Base-by-base conservation (phyloP, 2,888 invertebrate species). In the Leptopterna dolabrata region DNA sequence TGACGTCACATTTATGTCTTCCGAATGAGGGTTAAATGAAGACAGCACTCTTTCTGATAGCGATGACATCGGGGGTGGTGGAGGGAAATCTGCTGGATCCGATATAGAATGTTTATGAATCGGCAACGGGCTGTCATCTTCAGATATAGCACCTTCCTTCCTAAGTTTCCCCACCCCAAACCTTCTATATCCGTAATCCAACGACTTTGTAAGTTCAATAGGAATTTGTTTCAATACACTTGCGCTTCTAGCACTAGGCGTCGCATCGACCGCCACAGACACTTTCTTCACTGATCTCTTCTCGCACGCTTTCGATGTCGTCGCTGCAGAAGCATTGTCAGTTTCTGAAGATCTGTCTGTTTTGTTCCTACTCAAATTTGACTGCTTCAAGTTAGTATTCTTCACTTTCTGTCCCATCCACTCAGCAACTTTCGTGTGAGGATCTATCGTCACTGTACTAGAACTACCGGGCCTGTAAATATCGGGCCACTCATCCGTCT, bases 331-430 rank as follows among this genome's bases (percentile, higher is more conserved):
- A 6, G 45, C 63, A 11, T 71, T 84, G 45, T 87, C 87, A 6
- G 86, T 87, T 11, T 88, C 88, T 9, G 87, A 87, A 36, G 86
- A 78, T 30, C 78, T 89, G 27, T 87, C 88, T 16, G 83, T 83
- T 36, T 63, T 83, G 43, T 70, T 71, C 43, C 71, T 83, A n/a
- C 14, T 16, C 1, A 41, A 36, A 43, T 94, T 94, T 89, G 94
- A 92, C 19, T 73, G 63, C 87, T 87, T 89, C 81, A 95, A 95
- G 90, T 94, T 95, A 91, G 95, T 94, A 90, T 95, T 94, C 90
- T 95, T 95, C 47, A 96, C 95, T 91, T 96, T 96, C 89, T 95
- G 95, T 0, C 95, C 94, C 90, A 97, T 97, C 97, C 97, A 97
- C 90, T 97, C 96, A 89, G 95, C 94, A 0, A 97, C 97, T 93